Evolutionary conservation across 2,797 vertebrate genomes (phyloP).

Genomic region (Hyperoplus immaculatus): DNA sequence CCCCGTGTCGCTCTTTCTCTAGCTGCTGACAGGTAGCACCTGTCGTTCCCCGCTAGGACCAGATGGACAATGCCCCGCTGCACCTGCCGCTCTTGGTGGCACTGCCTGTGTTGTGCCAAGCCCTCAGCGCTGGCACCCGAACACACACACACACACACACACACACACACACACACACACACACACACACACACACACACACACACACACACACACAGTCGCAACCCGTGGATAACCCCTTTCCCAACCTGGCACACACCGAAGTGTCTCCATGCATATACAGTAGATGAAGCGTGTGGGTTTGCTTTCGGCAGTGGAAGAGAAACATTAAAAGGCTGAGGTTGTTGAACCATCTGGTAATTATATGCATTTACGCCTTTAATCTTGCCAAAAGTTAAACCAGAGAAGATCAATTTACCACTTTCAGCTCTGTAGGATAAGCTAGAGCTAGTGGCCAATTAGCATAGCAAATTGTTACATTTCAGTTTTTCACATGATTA

Average conservation of each 20-base stretch:
- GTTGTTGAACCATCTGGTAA: not conserved
- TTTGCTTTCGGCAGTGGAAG: not conserved
- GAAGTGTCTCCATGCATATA: slow-evolving; percentile 3
- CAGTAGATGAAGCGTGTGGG: slow-evolving; percentile 4
- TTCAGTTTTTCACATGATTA: not conserved
- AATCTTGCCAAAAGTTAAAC: not conserved
- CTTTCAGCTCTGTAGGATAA: not conserved
- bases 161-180: slow-evolving; percentile 43
- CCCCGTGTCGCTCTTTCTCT: not conserved
- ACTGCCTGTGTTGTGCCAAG: slow-evolving; percentile 53
- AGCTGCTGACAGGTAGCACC: slow-evolving; percentile 72
- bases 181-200: slow-evolving; percentile 36
- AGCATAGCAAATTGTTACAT: not conserved
- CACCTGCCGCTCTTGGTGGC: slow-evolving; percentile 68
- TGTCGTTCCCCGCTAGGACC: slow-evolving; percentile 68
- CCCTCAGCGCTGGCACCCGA: slow-evolving; percentile 59
- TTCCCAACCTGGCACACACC: slow-evolving; percentile 40
- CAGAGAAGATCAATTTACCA: not conserved
- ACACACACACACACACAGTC: slow-evolving; percentile 42
- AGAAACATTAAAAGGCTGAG: not conserved
- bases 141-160: slow-evolving; percentile 22
- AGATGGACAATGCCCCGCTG: slow-evolving; percentile 74
- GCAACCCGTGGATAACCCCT: slow-evolving; percentile 43
- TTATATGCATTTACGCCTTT: no score
- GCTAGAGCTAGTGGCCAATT: not conserved